These are phyloP conservation scores for Epinephelus fuscoguttatus DNA, from an alignment of 2,113 vertebrate species.

Conservation along the genomic window DNA sequence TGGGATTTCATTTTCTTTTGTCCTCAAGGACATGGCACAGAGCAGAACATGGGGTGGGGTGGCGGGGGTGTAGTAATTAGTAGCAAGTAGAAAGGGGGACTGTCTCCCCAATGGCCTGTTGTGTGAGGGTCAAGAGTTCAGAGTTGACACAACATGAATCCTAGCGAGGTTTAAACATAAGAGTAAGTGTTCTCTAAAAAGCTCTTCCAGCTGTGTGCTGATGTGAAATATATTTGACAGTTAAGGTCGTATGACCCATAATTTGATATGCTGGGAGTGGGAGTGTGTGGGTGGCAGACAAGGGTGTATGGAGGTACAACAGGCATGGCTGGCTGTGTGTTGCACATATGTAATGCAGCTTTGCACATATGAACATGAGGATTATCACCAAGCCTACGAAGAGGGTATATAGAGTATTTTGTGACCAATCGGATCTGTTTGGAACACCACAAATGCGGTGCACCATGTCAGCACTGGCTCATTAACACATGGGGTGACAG, in stretches of 20 bases:
- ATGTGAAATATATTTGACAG: conserved; percentile 63
- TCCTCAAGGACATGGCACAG: conserved; percentile 31
- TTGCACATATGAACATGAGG: not conserved
- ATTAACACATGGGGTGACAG: not conserved
- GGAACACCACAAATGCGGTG: not conserved
- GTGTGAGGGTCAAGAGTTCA: conserved; percentile 53
- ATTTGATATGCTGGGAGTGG: conserved; percentile 37
- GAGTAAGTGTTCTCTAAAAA: conserved; percentile 40
- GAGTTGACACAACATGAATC: conserved; percentile 52
- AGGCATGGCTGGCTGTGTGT: not conserved
- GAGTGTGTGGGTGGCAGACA: not conserved
- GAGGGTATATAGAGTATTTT: not conserved
- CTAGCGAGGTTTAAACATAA: conserved; percentile 19
- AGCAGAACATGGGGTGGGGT: not conserved
- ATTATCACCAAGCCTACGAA: not conserved
- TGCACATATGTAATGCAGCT: not conserved
- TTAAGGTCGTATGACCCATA: conserved; percentile 53
- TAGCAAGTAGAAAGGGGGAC: conserved; percentile 5
- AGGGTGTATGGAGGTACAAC: conserved; percentile 4
- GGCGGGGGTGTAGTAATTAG: conserved; percentile 29
- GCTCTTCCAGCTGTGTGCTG: conserved; percentile 60
- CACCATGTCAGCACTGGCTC: not conserved
- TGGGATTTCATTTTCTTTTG: conserved; percentile 32
- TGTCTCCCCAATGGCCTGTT: conserved; percentile 3
- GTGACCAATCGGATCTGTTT: not conserved